Conservation (phyloP, 37 sponge, comb jelly and placozoan species). For the Aplysina aerophoba region DNA sequence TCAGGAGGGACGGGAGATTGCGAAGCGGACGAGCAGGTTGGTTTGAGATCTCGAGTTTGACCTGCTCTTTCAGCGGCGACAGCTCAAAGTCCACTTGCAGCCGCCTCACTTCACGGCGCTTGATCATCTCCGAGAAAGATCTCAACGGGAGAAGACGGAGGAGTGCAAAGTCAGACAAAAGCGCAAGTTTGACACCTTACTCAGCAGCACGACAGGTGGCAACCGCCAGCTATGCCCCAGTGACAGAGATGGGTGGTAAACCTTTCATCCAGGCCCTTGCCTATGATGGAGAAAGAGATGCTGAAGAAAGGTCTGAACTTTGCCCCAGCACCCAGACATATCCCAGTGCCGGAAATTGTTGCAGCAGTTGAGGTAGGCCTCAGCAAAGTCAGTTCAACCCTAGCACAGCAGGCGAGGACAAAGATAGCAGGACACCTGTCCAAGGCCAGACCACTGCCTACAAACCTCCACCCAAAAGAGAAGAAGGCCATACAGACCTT, state of each 20-base stretch:
- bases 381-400: neutral
- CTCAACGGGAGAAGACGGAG: neutral
- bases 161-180: slow-evolving; percentile 15
- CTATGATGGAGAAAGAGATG: neutral
- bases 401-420: too few species aligned
- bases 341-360: slow-evolving; percentile 24
- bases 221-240: neutral
- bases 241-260: slow-evolving; percentile 27
- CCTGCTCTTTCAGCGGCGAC: neutral
- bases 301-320: slow-evolving; percentile 42
- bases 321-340: slow-evolving; percentile 3
- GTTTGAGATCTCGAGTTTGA: neutral
- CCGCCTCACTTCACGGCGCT: neutral
- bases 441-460: too few species aligned
- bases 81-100: neutral
- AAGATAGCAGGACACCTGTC: too few species aligned
- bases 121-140: neutral
- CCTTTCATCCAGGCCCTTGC: neutral
- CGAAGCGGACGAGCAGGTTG: too few species aligned
- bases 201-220: neutral
- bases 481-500: too few species aligned
- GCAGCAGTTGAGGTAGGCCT: slow-evolving; percentile 10
- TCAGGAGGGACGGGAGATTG: too few species aligned
- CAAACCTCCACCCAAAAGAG: too few species aligned
- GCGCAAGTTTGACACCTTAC: slow-evolving; percentile 33